Evolutionary conservation across 2,888 invertebrate species (phyloP).

Genomic region (Drosophila buzzatii): DNA sequence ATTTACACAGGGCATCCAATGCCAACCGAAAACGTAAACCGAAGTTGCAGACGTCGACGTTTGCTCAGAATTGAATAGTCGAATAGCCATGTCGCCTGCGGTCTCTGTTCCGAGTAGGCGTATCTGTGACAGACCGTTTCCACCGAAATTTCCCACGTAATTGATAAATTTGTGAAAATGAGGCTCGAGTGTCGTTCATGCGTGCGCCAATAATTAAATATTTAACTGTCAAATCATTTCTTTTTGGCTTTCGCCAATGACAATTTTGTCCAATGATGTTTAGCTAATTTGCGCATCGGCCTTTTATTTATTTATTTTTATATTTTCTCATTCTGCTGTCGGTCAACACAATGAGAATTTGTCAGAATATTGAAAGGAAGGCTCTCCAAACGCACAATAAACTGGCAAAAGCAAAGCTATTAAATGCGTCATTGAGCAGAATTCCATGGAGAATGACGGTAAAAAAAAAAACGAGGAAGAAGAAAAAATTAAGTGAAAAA

Average conservation of each 20-base stretch:
- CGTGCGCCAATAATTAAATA: slow-evolving; percentile 58
- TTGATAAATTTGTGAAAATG: slow-evolving; percentile 50
- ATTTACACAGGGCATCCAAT: background rate
- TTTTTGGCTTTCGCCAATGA: background rate
- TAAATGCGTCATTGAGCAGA: slow-evolving; percentile 75
- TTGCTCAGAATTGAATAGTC: background rate
- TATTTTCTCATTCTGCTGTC: background rate
- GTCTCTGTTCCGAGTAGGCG: slow-evolving; percentile 12
- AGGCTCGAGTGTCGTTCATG: slow-evolving; percentile 22
- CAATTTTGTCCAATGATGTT: slow-evolving; percentile 20
- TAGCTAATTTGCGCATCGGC: slow-evolving; percentile 38
- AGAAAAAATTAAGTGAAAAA: slow-evolving; percentile 7
- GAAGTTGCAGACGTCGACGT: slow-evolving; percentile 25
- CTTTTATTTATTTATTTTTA: background rate
- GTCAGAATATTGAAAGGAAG: slow-evolving; percentile 52
- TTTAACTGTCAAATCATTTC: slow-evolving; percentile 16
- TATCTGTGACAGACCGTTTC: slow-evolving; percentile 8
- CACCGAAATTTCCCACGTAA: slow-evolving; percentile 39
- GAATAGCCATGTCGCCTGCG: background rate
- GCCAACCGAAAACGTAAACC: background rate
- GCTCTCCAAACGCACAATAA: slow-evolving; percentile 36
- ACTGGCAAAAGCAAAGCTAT: slow-evolving; percentile 63
- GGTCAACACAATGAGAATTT: slow-evolving; percentile 45
- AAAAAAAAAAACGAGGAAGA: background rate
- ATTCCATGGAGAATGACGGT: slow-evolving; percentile 19